Evolutionary conservation across 92 coral and sea anemone genomes (phyloP).

Genomic region (Siderastrea radians): DNA sequence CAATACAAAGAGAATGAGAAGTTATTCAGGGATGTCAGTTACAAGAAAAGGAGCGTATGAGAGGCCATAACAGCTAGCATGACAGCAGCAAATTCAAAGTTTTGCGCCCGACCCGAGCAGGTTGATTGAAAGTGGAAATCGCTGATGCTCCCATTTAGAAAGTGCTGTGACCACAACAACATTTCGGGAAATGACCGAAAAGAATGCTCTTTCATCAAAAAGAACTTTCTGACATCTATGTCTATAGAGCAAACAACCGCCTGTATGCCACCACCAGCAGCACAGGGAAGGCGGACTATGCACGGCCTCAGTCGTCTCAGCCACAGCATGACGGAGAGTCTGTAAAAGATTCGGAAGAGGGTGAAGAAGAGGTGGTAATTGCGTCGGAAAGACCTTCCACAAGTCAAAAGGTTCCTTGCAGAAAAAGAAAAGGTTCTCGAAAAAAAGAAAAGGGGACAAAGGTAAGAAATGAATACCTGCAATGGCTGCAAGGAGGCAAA

Average conservation of each 20-base stretch:
- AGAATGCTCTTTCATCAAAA: slow-evolving; percentile 24
- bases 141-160: slow-evolving; percentile 23
- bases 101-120: slow-evolving; percentile 21
- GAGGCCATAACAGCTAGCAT: slow-evolving; percentile 20
- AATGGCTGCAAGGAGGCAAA: slow-evolving; percentile 1
- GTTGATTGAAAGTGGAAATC: slow-evolving; percentile 48
- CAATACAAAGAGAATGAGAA: too few species aligned
- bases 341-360: background rate
- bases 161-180: slow-evolving; percentile 43
- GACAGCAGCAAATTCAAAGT: slow-evolving; percentile 24
- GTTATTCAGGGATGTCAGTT: slow-evolving; percentile 12
- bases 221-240: slow-evolving; percentile 28
- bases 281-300: slow-evolving; percentile 38
- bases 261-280: slow-evolving; percentile 44
- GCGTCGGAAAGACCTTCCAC: slow-evolving; percentile 5
- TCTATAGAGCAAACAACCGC: slow-evolving; percentile 28
- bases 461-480: slow-evolving; percentile 11
- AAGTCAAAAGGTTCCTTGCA: slow-evolving; percentile 11
- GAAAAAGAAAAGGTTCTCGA: background rate
- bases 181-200: slow-evolving; percentile 41
- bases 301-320: slow-evolving; percentile 25
- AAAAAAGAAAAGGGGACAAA: slow-evolving; percentile 11
- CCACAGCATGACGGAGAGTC: background rate
- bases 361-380: slow-evolving; percentile 1
- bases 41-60: slow-evolving; percentile 34